phyloP scores from a whole-genome alignment of 2,113 vertebrate genomes.

The Daubentonia madagascariensis region DNA sequence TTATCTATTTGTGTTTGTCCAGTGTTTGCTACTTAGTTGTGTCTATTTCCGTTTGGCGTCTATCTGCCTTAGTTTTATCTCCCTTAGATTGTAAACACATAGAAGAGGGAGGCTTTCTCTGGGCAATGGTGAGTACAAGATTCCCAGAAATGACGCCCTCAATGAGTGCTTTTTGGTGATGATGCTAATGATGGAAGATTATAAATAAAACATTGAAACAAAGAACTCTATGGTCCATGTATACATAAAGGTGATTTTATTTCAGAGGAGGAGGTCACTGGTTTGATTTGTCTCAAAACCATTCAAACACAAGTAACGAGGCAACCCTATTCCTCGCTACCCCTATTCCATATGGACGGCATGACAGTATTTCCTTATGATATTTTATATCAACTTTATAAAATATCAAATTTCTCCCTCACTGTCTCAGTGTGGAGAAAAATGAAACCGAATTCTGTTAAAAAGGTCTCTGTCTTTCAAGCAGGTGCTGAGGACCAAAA shows the following conservation, averaged over 20 bases:
- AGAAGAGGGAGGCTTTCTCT: background rate
- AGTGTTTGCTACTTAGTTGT: background rate
- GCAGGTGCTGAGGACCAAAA: background rate
- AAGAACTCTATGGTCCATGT: background rate
- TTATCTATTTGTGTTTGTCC: slow-evolving; percentile 14
- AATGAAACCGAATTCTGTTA: background rate
- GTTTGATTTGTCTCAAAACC: background rate
- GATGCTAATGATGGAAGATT: background rate
- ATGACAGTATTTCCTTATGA: background rate
- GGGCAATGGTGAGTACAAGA: background rate
- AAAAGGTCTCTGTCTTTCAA: background rate
- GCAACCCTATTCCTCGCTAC: accelerated
- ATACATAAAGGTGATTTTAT: background rate
- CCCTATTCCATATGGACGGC: background rate
- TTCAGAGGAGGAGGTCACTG: background rate
- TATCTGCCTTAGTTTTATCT: slow-evolving; percentile 13
- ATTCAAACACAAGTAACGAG: background rate
- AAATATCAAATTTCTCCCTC: no score
- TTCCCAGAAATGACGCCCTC: slow-evolving; percentile 1
- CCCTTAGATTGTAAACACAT: background rate
- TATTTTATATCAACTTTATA: background rate
- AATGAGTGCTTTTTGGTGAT: background rate
- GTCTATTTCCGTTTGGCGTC: background rate
- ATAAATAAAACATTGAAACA: background rate
- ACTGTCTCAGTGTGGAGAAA: background rate